Conservation (phyloP, 2,113 vertebrate genomes). For the Acanthisitta chloris region DNA sequence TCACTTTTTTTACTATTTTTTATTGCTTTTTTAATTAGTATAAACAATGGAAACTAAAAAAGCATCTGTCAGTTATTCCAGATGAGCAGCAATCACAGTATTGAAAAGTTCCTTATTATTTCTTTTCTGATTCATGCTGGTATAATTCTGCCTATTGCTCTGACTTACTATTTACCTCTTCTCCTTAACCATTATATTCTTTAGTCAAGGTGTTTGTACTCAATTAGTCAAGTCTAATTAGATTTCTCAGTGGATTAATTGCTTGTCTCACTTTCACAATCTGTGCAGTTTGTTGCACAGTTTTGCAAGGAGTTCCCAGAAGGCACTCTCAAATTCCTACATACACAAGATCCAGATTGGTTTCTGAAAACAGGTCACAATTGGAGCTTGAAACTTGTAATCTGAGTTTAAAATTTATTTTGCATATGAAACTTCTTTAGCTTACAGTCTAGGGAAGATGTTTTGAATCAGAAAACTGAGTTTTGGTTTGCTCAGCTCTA, state of each 20-base stretch:
- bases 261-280: background rate
- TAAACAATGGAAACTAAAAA: background rate
- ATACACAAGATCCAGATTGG: background rate
- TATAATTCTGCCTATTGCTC: background rate
- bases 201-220: background rate
- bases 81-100: background rate
- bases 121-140: background rate
- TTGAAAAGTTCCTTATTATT: background rate
- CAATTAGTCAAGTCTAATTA: constrained; percentile 16
- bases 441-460: background rate
- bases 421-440: background rate
- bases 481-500: background rate
- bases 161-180: background rate
- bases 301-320: background rate
- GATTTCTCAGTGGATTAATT: constrained; percentile 7
- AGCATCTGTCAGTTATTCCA: background rate
- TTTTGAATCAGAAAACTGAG: background rate
- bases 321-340: background rate
- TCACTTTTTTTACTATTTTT: background rate
- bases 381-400: background rate
- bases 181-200: background rate
- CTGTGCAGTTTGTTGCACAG: background rate
- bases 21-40: background rate
- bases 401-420: background rate
- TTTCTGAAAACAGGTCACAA: background rate